These are phyloP conservation scores for Python bivittatus DNA, from an alignment of 2,113 vertebrate genomes.

Conservation along the genomic window DNA sequence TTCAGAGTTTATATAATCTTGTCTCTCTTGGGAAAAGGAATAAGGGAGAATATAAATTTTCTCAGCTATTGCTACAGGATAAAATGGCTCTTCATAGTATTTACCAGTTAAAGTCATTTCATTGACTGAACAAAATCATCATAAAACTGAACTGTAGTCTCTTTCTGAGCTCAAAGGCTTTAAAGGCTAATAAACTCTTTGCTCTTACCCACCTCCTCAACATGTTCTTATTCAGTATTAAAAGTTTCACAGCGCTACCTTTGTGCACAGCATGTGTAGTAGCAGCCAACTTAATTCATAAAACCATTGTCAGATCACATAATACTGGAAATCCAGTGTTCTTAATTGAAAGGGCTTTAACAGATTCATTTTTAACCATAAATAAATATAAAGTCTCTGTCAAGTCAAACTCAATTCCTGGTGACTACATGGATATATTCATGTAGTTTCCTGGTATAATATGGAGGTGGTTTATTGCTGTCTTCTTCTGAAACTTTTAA, in stretches of 20 bases:
- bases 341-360: not conserved
- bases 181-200: not conserved
- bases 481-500: too few species aligned
- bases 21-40: not conserved
- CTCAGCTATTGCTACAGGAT: not conserved
- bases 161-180: not conserved
- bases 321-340: not conserved
- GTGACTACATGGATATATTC: not conserved
- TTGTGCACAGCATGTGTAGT: not conserved
- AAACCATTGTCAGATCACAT: not conserved
- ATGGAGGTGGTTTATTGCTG: too few species aligned
- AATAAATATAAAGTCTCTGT: not conserved
- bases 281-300: constrained; percentile 1
- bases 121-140: not conserved
- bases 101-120: not conserved
- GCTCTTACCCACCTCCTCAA: not conserved
- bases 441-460: too few species aligned
- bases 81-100: not conserved
- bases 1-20: not conserved
- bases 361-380: not conserved
- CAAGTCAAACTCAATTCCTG: not conserved
- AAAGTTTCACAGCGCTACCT: not conserved
- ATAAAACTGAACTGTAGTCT: not conserved
- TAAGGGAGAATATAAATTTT: not conserved
- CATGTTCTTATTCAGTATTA: not conserved